Conservation (phyloP, 2,888 invertebrate genomes). For the Tiphia femorata region DNA sequence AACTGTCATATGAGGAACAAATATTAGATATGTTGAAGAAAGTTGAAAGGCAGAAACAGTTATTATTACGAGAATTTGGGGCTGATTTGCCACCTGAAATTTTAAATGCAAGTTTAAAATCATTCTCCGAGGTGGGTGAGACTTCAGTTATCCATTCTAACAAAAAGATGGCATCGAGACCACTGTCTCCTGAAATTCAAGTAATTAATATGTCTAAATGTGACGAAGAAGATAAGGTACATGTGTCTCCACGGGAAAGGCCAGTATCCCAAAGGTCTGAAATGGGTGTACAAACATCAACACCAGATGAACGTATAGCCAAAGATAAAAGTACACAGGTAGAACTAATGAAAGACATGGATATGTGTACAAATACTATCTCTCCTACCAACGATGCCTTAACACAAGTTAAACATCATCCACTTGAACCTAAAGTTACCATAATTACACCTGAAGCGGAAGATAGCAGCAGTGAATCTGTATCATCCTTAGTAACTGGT, state of each 20-base stretch:
- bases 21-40: conserved; percentile 60
- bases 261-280: conserved; percentile 37
- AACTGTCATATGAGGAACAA: conserved; percentile 55
- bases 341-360: conserved; percentile 22
- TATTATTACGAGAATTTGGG: conserved; percentile 60
- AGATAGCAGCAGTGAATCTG: conserved; percentile 40
- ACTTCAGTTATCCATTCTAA: conserved; percentile 1
- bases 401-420: conserved; percentile 17
- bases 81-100: conserved; percentile 57
- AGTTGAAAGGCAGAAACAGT: conserved; percentile 59
- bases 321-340: conserved; percentile 40
- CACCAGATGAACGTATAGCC: conserved; percentile 5
- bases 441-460: conserved; percentile 49
- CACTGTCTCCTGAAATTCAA: conserved; percentile 54
- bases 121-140: conserved; percentile 44
- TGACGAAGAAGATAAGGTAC: conserved; percentile 33
- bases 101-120: conserved; percentile 56
- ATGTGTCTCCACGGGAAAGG: conserved; percentile 18
- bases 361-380: background rate
- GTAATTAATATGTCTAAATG: conserved; percentile 57
- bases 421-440: conserved; percentile 55
- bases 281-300: conserved; percentile 53
- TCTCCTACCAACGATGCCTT: background rate
- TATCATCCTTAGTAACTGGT: conserved; percentile 43
- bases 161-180: background rate